Conservation (phyloP, 2,113 vertebrate genomes). For the Rhynchomys soricoides region DNA sequence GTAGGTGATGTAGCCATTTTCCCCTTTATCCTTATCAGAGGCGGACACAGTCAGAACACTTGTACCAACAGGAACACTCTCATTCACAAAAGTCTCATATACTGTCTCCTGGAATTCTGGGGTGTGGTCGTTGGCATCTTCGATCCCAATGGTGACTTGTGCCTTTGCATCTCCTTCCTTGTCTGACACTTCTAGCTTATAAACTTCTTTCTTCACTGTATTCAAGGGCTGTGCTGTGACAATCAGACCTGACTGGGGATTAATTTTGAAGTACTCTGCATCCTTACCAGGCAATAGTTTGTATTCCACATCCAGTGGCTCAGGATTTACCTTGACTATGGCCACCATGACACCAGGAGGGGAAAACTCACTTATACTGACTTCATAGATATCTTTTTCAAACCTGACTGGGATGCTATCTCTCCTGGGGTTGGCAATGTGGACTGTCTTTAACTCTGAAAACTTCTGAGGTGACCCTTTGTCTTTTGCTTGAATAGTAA, state of each 20-base stretch:
- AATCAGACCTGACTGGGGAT: conserved; percentile 93
- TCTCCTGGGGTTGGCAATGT: conserved; percentile 87
- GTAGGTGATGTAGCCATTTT: conserved; percentile 98
- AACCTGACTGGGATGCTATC: conserved; percentile 87
- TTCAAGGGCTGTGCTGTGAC: conserved; percentile 91
- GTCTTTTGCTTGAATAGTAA: conserved; percentile 96
- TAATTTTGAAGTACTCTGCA: conserved; percentile 92
- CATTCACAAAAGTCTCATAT: conserved; percentile 94
- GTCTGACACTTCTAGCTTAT: conserved; percentile 90
- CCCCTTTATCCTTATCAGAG: conserved; percentile 93
- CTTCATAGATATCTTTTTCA: conserved; percentile 91
- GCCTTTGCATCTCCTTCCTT: conserved; percentile 89
- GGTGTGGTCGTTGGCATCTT: conserved; percentile 95
- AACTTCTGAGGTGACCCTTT: conserved; percentile 93
- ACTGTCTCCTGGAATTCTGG: conserved; percentile 91
- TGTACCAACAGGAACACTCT: conserved; percentile 92
- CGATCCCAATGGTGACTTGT: conserved; percentile 89
- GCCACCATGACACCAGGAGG: conserved; percentile 93
- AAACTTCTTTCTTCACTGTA: conserved; percentile 88
- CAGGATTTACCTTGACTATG: conserved; percentile 90
- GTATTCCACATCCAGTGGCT: conserved; percentile 92
- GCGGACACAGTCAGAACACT: conserved; percentile 91
- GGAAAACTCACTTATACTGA: conserved; percentile 94
- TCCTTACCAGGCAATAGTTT: conserved; percentile 90
- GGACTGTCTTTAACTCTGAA: conserved; percentile 89